Evolutionary conservation across 1,140 invertebrate genomes (phyloP), one percentile per base, ranked within the genome.

Genomic region (Listronotus bonariensis): DNA sequence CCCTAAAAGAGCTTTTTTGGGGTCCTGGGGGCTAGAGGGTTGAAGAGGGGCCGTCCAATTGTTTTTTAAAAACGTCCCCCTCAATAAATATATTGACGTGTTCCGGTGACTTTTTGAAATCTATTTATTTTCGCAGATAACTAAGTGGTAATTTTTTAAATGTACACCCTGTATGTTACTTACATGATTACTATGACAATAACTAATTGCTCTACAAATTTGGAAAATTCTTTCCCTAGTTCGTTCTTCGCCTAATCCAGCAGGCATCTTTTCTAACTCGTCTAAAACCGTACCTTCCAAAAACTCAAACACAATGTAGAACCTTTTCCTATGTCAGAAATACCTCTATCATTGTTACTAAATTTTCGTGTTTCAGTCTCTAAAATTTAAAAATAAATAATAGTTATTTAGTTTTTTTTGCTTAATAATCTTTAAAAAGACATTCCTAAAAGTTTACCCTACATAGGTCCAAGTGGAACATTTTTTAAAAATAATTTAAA

Each of bases 231-330:
- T 87, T 68, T 87, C 87, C 58, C 90, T 83, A 20, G 87, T 86
- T 3, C 82, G 83, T 36, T 89, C 86, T 70, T 88, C 87, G 0
- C 89, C 89, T 5, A 96, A 80, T 2, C 90, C 89, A 3, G 85
- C 85, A 8, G 81, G 82, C 14, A 83, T 78, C 34, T 84, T 82
- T 72, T 95, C 92, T 68, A 96, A 79, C 80, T 95, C 91, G 72
- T 95, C 90, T 20, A 95, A 80, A 12, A 95, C 83, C 0, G 92
- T 95, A 72, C 92, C 89, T 76, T 94, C 91, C 68, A 95, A 81
- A 79, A 89, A 95, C 75, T 96, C 92, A 78, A 95, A 95, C 0
- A 96, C 92, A 11, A 96, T 81, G 77, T 94, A 93, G 69, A 95
- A 89, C 20, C 92, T 84, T 72, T 90, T 89, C 76, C 89, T 87